Base-by-base conservation (phyloP, 2,888 invertebrate genomes). In the Agrotis puta region DNA sequence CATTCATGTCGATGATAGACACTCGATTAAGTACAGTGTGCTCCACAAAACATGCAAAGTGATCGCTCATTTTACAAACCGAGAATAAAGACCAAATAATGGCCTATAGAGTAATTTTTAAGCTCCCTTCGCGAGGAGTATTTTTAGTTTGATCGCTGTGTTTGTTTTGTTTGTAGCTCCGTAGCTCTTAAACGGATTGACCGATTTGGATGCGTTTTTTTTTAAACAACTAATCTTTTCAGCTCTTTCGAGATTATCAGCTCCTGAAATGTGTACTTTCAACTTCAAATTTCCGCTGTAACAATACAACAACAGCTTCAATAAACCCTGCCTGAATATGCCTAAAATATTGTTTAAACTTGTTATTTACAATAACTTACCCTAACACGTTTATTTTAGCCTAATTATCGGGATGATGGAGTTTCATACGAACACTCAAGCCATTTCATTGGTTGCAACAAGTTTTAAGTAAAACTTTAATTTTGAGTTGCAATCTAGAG, bases 1-100 rank as follows among this genome's bases (percentile, higher is more conserved):
- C 79, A 77, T 84, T 83, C 81, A 79, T 63, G 50, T 51, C 59
- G 69, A 70, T 83, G 84, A 84, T 74, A 77, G 85, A 81, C 83
- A 85, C 72, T 77, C 83, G 79, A 83, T 85, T 84, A 85, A 75
- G 74, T 78, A 75, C 63, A 43, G 63, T 62, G 59, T 61, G 69
- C 56, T 74, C 70, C 50, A 70, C 70, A 78, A 70, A 83, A 64
- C 66, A 39, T 51, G 70, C 69, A 67, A 69, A 82, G 47, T 64
- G 63, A 57, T 69, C 67, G 56, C 65, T 70, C 53, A 81, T 81
- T 81, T 68, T 77, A 50, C 48, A 69, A 76, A 56, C 13, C 3
- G 22, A 20, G 45, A 59, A 57, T 77, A 65, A 79, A 79, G 45
- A 70, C 11, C 2, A 16, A 58, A 47, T 45, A 48, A 50, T 24